Percentiles rank a stretch among this genome's conserved stretches.
Evolutionary conservation across 2,888 invertebrate species (phyloP).

Genomic region (Epistrophe grossulariae): DNA sequence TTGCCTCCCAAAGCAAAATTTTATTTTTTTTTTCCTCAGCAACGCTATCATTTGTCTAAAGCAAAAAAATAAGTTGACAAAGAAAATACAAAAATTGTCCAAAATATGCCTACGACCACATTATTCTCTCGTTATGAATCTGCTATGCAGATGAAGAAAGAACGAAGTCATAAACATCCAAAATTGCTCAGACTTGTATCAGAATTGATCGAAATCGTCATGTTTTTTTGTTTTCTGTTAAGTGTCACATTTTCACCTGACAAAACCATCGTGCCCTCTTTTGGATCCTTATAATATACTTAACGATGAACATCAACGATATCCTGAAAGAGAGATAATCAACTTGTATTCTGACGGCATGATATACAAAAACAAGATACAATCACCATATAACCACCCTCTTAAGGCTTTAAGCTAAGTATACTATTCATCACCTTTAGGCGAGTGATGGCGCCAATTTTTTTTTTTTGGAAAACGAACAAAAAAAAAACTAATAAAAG

Average conservation of each 20-base stretch:
- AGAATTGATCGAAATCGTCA: slow-evolving; percentile 24
- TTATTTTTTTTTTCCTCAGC: not conserved
- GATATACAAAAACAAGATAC: not conserved
- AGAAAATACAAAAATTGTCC: not conserved
- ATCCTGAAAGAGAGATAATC: not conserved
- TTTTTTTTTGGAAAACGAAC: not conserved
- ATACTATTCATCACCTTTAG: slow-evolving; percentile 28
- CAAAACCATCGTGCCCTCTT: not conserved
- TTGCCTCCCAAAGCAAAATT: not conserved
- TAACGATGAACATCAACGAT: too few species aligned
- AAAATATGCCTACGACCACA: not conserved
- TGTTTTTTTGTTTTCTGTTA: not conserved
- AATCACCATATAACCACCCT: not conserved
- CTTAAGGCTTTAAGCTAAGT: not conserved
- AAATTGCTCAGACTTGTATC: slow-evolving; percentile 21
- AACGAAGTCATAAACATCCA: not conserved
- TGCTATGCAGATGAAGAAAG: not conserved
- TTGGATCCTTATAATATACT: not conserved
- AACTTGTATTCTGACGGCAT: not conserved
- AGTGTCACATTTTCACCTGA: slow-evolving; percentile 32
- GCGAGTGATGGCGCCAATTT: slow-evolving; percentile 22
- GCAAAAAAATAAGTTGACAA: not conserved
- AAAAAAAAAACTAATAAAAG: slow-evolving; percentile 9
- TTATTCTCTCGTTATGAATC: not conserved
- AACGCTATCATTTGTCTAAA: not conserved